phyloP scores from a whole-genome alignment of 2,888 invertebrate genomes.

The Girardia tigrina region DNA sequence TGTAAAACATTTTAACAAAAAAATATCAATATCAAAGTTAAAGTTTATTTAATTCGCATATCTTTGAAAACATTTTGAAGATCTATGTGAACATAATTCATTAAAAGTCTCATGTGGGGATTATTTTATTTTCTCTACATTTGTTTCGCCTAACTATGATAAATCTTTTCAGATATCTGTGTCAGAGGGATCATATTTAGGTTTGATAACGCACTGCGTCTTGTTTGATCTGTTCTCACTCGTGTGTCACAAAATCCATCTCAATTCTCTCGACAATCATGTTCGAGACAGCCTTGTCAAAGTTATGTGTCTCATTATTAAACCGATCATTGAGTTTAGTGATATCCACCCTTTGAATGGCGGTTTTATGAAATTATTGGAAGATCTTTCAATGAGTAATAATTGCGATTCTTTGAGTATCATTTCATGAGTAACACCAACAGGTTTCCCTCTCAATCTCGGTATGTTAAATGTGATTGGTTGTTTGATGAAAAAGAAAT shows the following conservation, averaged over 20 bases:
- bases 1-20: no score
- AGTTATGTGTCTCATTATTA: not conserved
- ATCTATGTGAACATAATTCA: no score
- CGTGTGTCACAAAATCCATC: not conserved
- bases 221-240: not conserved
- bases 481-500: not conserved
- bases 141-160: no score
- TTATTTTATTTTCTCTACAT: no score
- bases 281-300: not conserved
- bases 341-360: not conserved
- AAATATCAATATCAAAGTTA: no score
- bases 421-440: not conserved
- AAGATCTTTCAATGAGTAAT: not conserved
- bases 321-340: not conserved
- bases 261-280: not conserved
- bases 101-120: no score
- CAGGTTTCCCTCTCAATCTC: not conserved
- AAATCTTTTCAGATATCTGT: not conserved
- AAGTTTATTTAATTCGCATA: no score
- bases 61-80: no score
- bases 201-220: not conserved
- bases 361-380: not conserved
- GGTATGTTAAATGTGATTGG: not conserved
- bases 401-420: not conserved
- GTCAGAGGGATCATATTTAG: not conserved